A percentile compares a stretch with the other conserved stretches of the same genome.
These are phyloP conservation scores for Saturnia japonica DNA, from an alignment of 2,888 invertebrate genomes.

Conservation along the genomic window DNA sequence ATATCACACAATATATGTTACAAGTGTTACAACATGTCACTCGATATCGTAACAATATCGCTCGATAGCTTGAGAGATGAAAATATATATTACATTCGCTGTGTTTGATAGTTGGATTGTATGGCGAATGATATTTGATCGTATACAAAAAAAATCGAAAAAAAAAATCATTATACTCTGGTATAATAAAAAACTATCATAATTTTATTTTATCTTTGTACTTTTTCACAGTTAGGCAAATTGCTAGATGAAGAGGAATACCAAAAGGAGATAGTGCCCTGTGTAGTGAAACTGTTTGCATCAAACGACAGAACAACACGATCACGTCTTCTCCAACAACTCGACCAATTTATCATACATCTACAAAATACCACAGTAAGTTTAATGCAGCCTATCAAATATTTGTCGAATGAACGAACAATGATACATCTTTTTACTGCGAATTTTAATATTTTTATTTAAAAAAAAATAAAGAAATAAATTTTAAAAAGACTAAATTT, in stretches of 20 bases:
- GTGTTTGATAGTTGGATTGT: too few relatives aligned
- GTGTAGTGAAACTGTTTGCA: slow-evolving; percentile 97
- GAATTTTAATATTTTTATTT: too few relatives aligned
- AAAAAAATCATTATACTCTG: neutral
- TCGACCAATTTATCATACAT: slow-evolving; percentile 94
- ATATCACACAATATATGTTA: too few relatives aligned
- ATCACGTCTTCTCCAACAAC: slow-evolving; percentile 94
- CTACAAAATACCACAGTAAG: slow-evolving; percentile 87
- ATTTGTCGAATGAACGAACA: neutral
- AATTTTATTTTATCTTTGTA: neutral
- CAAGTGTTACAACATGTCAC: too few relatives aligned
- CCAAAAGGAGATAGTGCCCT: slow-evolving; percentile 97
- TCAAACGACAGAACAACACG: slow-evolving; percentile 98
- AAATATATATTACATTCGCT: too few relatives aligned
- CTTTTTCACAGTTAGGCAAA: slow-evolving; percentile 89
- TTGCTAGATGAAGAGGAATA: slow-evolving; percentile 95
- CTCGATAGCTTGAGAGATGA: too few relatives aligned
- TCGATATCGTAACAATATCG: too few relatives aligned
- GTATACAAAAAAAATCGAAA: neutral
- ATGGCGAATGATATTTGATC: too few relatives aligned
- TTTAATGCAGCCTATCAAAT: neutral
- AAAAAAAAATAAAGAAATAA: too few relatives aligned
- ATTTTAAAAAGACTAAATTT: too few relatives aligned
- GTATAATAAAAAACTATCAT: neutral
- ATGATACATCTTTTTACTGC: too few relatives aligned